phyloP scores from a whole-genome alignment of 2,797 vertebrate species.

The Zenarchopterus dispar region DNA sequence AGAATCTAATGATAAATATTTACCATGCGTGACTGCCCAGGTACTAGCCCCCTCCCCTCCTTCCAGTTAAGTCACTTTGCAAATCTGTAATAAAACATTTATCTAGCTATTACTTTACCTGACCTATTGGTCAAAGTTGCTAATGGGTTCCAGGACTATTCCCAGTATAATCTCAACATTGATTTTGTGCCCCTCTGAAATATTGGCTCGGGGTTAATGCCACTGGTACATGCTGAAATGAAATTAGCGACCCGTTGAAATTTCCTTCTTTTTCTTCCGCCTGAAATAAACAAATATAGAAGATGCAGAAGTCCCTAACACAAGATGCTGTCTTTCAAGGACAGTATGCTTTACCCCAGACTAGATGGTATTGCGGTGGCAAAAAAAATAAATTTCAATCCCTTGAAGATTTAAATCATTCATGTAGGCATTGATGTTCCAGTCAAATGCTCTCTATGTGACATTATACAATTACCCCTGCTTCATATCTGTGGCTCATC shows the following conservation, averaged over 20 bases:
- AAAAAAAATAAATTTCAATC: constrained; percentile 77
- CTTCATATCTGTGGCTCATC: constrained; percentile 29
- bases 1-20: constrained; percentile 79
- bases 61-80: constrained; percentile 87
- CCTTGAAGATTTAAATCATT: constrained; percentile 74
- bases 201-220: constrained; percentile 85
- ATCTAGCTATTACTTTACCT: constrained; percentile 93
- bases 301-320: constrained; percentile 63
- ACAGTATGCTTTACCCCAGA: constrained; percentile 22
- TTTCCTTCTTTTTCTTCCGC: constrained; percentile 82
- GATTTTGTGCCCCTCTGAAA: constrained; percentile 88
- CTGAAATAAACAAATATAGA: constrained; percentile 83
- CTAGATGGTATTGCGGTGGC: constrained; percentile 36
- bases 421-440: constrained; percentile 63
- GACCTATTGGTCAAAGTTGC: constrained; percentile 91
- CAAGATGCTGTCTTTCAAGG: constrained; percentile 64
- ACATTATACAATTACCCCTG: constrained; percentile 70
- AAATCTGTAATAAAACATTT: constrained; percentile 96
- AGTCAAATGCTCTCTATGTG: constrained; percentile 64
- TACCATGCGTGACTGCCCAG: constrained; percentile 77
- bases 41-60: constrained; percentile 81
- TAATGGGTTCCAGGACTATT: constrained; percentile 89
- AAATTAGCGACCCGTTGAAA: constrained; percentile 87
- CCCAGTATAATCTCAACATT: constrained; percentile 83
- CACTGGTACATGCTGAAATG: constrained; percentile 82